Evolutionary conservation across 2,113 vertebrate genomes (phyloP).

Genomic region (Heliornis fulica): DNA sequence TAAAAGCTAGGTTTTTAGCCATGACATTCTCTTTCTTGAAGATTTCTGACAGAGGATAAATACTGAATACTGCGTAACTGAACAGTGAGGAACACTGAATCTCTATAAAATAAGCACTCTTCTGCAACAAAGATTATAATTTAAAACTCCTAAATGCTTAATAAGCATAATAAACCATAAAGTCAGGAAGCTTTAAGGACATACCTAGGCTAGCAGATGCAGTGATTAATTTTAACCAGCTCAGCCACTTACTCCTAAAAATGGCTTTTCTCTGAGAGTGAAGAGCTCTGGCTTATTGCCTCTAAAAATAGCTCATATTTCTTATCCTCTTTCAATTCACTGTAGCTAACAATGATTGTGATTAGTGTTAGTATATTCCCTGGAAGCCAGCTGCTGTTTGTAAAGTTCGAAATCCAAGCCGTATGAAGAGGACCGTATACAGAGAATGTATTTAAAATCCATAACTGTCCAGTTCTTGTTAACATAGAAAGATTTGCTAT

Average conservation of each 20-base stretch:
- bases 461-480: neutral
- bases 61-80: neutral
- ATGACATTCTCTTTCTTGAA: neutral
- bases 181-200: neutral
- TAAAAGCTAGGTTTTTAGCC: neutral
- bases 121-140: neutral
- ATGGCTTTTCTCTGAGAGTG: neutral
- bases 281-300: neutral
- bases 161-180: neutral
- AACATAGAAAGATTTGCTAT: neutral
- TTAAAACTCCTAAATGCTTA: neutral
- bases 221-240: neutral
- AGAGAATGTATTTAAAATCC: neutral
- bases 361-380: neutral
- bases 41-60: neutral
- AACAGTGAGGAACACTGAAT: neutral
- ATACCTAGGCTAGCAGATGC: neutral
- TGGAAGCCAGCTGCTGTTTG: neutral
- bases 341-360: neutral
- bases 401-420: neutral
- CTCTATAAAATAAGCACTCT: neutral
- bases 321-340: neutral
- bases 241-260: conserved; percentile 1
- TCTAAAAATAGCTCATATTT: conserved; percentile 37
- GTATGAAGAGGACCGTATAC: neutral